Evolutionary conservation across 2,113 vertebrate species (phyloP).

Genomic region (Onychostoma macrolepis): DNA sequence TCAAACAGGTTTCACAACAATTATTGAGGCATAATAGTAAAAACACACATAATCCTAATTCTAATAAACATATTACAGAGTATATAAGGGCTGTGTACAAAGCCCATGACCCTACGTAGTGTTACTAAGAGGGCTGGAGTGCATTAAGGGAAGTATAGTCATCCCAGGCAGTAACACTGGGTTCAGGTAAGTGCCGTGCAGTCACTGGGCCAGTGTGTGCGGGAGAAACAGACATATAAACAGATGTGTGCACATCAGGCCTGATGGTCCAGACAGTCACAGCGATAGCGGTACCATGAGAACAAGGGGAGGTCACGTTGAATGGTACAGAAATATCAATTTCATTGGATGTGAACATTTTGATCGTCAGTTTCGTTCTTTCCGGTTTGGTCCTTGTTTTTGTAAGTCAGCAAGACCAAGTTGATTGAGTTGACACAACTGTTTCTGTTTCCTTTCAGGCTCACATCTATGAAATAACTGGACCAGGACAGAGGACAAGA

Average conservation of each 20-base stretch:
- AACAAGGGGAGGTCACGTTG: neutral
- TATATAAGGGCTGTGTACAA: conserved; percentile 38
- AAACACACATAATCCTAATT: conserved; percentile 42
- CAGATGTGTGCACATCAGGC: conserved; percentile 2
- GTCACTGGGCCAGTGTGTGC: neutral
- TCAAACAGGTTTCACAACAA: conserved; percentile 69
- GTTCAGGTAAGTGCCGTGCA: neutral
- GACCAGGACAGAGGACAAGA: neutral
- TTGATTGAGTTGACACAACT: neutral
- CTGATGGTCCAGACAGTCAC: conserved; percentile 5
- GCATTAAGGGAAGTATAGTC: conserved; percentile 26
- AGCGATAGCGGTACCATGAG: neutral
- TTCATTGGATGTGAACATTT: neutral
- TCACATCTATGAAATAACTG: neutral
- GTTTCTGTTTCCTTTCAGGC: neutral
- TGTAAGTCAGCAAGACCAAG: neutral
- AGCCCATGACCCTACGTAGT: conserved; percentile 21
- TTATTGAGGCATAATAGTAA: conserved; percentile 29
- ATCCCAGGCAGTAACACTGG: conserved; percentile 32
- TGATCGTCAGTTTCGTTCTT: neutral
- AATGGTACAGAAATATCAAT: neutral
- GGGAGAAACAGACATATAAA: neutral
- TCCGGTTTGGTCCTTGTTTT: neutral
- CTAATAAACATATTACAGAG: conserved; percentile 43
- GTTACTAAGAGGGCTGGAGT: conserved; percentile 31